Evolutionary conservation across 2,113 vertebrate genomes (phyloP).

Genomic region (Pampusana beccarii): DNA sequence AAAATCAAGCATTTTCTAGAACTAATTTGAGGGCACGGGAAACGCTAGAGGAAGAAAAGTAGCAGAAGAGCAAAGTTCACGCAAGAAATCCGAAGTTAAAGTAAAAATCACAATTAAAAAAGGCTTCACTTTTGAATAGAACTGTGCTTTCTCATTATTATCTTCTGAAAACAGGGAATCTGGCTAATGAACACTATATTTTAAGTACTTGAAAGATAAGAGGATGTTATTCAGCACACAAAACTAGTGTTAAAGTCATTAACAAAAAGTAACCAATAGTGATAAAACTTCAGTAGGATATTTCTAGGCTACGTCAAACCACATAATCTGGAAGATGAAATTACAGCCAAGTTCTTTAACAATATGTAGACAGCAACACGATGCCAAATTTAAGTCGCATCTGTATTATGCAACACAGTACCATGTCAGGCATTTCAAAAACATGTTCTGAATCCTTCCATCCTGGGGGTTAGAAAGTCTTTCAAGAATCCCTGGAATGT

Average conservation of each 20-base stretch:
- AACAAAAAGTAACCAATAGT: not conserved
- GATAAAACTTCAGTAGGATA: not conserved
- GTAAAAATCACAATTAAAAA: not conserved
- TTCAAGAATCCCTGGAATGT: not conserved
- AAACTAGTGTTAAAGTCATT: not conserved
- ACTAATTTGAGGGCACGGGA: not conserved
- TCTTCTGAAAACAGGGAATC: not conserved
- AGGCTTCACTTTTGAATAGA: not conserved
- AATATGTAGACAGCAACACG: not conserved
- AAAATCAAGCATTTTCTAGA: not conserved
- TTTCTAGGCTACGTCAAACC: not conserved
- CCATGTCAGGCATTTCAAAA: not conserved
- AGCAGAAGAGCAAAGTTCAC: not conserved
- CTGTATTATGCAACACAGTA: not conserved
- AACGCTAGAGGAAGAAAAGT: not conserved
- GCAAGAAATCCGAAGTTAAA: not conserved
- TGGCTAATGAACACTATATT: not conserved
- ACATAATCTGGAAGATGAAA: not conserved
- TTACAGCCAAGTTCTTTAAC: not conserved
- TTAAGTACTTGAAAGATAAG: not conserved
- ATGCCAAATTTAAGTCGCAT: not conserved
- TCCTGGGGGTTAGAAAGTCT: not conserved
- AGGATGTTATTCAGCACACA: not conserved
- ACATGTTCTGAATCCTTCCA: not conserved
- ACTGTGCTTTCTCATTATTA: not conserved